These are phyloP conservation scores for Eilema sororculum DNA, from an alignment of 2,888 invertebrate genomes.

Conservation along the genomic window DNA sequence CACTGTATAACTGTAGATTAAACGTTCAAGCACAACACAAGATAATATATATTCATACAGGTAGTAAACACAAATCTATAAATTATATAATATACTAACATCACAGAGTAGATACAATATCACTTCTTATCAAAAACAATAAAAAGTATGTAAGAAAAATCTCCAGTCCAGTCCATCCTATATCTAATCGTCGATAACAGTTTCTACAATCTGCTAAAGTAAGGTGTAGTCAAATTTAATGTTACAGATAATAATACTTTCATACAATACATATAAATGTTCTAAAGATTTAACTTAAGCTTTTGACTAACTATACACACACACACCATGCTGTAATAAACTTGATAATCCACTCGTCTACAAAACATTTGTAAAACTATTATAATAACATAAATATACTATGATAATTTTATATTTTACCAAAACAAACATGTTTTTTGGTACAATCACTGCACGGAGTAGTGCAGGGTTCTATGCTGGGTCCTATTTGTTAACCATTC, in stretches of 20 bases:
- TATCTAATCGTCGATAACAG: slow-evolving; percentile 3
- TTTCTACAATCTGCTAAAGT: background rate
- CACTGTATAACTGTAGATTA: background rate
- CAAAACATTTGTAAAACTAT: slow-evolving; percentile 38
- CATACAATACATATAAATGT: slow-evolving; percentile 5
- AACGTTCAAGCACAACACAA: background rate
- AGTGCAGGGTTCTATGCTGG: slow-evolving; percentile 53
- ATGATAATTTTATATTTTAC: slow-evolving; percentile 32
- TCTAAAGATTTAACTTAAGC: slow-evolving; percentile 43
- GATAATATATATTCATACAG: background rate
- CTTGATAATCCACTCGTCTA: slow-evolving; percentile 34
- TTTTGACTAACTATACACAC: slow-evolving; percentile 43
- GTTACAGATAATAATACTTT: background rate
- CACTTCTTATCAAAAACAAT: background rate
- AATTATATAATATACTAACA: background rate
- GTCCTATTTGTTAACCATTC: slow-evolving; percentile 38
- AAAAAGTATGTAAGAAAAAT: background rate
- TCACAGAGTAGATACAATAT: background rate
- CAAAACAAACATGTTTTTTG: slow-evolving; percentile 35
- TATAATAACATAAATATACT: slow-evolving; percentile 38
- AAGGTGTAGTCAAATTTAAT: background rate
- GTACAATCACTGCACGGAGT: slow-evolving; percentile 41
- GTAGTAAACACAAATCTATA: background rate
- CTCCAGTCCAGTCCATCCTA: background rate
- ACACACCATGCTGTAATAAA: slow-evolving; percentile 45